Evolutionary conservation across 2,113 vertebrate genomes (phyloP).

Genomic region (Nestor notabilis): DNA sequence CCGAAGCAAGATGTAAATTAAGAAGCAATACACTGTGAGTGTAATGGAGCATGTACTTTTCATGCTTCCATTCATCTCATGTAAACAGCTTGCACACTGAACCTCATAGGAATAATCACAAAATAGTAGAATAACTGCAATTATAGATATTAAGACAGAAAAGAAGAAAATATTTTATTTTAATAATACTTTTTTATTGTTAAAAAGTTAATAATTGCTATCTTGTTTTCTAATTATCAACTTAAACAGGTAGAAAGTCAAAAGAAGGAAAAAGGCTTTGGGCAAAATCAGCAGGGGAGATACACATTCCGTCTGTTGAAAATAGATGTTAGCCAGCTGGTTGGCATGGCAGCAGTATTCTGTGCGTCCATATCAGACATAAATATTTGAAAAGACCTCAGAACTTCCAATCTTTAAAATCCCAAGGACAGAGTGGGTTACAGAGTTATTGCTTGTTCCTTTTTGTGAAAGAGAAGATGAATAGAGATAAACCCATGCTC

Average conservation of each 20-base stretch:
- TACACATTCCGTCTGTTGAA: background rate
- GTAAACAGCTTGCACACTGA: slow-evolving; percentile 60
- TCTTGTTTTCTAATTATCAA: slow-evolving; percentile 45
- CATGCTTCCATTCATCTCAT: slow-evolving; percentile 72
- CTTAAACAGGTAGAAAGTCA: slow-evolving; percentile 8
- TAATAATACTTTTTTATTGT: background rate
- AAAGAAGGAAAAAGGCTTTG: slow-evolving; percentile 45
- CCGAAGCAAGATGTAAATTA: slow-evolving; percentile 77
- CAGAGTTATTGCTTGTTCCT: background rate
- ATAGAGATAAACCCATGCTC: background rate
- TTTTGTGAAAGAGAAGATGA: background rate
- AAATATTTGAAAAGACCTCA: slow-evolving; percentile 4
- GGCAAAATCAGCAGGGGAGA: slow-evolving; percentile 32
- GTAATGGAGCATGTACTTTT: slow-evolving; percentile 72
- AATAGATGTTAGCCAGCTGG: slow-evolving; percentile 21
- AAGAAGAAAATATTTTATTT: background rate
- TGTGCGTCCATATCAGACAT: background rate
- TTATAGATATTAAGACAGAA: slow-evolving; percentile 38
- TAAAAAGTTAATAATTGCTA: slow-evolving; percentile 28
- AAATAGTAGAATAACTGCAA: slow-evolving; percentile 21
- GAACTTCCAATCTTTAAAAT: slow-evolving; percentile 8
- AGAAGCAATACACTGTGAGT: slow-evolving; percentile 67
- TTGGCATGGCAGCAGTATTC: slow-evolving; percentile 46
- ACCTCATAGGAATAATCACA: slow-evolving; percentile 68
- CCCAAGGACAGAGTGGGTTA: background rate